Evolutionary conservation across 2,797 vertebrate species (phyloP), one percentile per base, ranked within the genome.

Genomic region (Diglossa cyanea): DNA sequence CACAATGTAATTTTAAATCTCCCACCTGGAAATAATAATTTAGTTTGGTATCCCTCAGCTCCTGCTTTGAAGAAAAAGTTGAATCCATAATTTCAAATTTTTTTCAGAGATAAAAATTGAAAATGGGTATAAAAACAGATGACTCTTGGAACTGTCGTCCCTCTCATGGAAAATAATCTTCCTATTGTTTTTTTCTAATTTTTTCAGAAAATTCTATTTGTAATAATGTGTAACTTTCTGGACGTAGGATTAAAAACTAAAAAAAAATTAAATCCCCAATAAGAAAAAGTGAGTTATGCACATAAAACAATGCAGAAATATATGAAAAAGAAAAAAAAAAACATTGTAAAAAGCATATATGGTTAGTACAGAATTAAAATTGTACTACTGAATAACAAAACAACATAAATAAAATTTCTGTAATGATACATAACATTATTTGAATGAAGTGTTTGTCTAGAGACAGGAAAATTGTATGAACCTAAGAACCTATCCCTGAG

Each of bases 341-440:
- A 24, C 42, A 73, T 48, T 45, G 4, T 9, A 50, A 75, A 78
- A 60, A 40, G 4, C 4, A 17, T 20, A 10, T 19, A 25, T 2
- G 2, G 1, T 30, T 61, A 72, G 2, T 25, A 48, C 11, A 72
- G 30, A 70, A 90, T 50, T 7, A 77, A 31, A 13, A 45, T 19
- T 62, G 18, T 33, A 28, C 9, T 47, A 8, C 21, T 61, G 23
- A 77, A 45, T 44, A 88, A 74, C 33, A 4, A 68, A 78, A 28
- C 5, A 19, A 16, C 10, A 68, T 33, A 51, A 73, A 68, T 44
- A 50, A 31, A 71, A 30, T 66, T 76, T 70, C 20, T 62, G 5
- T 44, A 40, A 40, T 44, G 8, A 19, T 26, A 20, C 0, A 0
- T 71, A 48, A 45, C 6, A 25, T 9, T 28, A 18, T 67, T 55